These are phyloP conservation scores for Timema cristinae DNA, from an alignment of 2,888 invertebrate species.

Conservation along the genomic window DNA sequence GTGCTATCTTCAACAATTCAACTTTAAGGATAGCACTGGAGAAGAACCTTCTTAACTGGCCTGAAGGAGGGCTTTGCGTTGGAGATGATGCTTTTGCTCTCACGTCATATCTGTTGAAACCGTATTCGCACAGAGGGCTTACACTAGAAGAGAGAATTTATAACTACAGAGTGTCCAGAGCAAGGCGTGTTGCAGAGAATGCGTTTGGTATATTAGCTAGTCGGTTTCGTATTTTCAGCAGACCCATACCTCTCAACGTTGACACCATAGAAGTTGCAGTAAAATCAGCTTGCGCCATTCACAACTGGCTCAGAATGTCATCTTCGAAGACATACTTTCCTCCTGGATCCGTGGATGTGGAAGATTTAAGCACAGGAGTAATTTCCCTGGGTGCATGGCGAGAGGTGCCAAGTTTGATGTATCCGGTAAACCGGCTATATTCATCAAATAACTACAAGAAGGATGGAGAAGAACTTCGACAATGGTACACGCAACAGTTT, in stretches of 20 bases:
- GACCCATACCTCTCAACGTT: background rate
- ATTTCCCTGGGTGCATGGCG: background rate
- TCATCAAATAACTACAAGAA: too few species aligned
- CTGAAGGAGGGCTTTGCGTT: background rate
- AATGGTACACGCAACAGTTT: too few species aligned
- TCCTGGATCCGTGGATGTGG: background rate
- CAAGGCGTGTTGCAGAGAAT: too few species aligned
- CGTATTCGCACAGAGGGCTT: background rate
- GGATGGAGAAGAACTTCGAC: too few species aligned
- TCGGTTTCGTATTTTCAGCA: constrained; percentile 8
- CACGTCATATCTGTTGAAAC: background rate
- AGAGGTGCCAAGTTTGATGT: too few species aligned
- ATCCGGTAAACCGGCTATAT: too few species aligned
- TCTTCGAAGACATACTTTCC: background rate
- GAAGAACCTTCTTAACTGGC: background rate
- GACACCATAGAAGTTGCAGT: background rate
- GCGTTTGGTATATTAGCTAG: background rate
- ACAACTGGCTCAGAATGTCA: background rate
- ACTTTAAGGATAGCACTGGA: background rate
- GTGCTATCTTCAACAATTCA: background rate
- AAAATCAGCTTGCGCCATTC: background rate
- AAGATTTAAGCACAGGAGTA: background rate
- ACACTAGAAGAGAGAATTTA: too few species aligned
- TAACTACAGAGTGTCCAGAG: background rate
- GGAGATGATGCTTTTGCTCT: constrained; percentile 12